Percentiles rank a stretch among this genome's conserved stretches.
Evolutionary conservation across 2,113 vertebrate genomes (phyloP).

Genomic region (Petroica traversi): DNA sequence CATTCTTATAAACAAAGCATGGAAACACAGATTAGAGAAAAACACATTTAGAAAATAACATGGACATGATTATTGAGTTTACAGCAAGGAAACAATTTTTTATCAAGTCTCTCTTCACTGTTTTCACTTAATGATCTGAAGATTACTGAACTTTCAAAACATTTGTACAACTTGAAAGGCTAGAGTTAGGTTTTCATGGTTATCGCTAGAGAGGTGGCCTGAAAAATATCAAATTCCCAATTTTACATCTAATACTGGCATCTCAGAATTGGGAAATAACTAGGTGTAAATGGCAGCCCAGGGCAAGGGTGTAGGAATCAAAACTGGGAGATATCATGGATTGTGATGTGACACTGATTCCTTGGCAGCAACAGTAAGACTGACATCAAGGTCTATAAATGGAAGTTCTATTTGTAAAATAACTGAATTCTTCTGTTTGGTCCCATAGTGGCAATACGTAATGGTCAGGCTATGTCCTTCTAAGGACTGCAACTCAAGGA

Average conservation of each 20-base stretch:
- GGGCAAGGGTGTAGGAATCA: not conserved
- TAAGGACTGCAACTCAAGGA: not conserved
- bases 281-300: not conserved
- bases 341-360: not conserved
- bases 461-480: not conserved
- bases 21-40: not conserved
- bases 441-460: not conserved
- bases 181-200: not conserved
- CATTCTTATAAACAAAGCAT: not conserved
- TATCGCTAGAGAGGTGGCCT: not conserved
- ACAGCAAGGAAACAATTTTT: not conserved
- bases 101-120: not conserved
- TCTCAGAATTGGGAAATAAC: not conserved
- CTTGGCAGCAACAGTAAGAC: not conserved
- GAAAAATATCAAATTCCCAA: not conserved
- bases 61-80: not conserved
- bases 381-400: not conserved
- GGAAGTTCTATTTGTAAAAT: not conserved
- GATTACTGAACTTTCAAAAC: not conserved
- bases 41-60: not conserved
- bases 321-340: not conserved
- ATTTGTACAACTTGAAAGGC: not conserved
- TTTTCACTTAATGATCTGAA: not conserved
- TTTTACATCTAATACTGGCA: not conserved
- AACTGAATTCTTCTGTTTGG: not conserved